A percentile compares a stretch with the other conserved stretches of the same genome.
Conservation (phyloP, 2,113 vertebrate species). For the Fulmarus glacialis region DNA sequence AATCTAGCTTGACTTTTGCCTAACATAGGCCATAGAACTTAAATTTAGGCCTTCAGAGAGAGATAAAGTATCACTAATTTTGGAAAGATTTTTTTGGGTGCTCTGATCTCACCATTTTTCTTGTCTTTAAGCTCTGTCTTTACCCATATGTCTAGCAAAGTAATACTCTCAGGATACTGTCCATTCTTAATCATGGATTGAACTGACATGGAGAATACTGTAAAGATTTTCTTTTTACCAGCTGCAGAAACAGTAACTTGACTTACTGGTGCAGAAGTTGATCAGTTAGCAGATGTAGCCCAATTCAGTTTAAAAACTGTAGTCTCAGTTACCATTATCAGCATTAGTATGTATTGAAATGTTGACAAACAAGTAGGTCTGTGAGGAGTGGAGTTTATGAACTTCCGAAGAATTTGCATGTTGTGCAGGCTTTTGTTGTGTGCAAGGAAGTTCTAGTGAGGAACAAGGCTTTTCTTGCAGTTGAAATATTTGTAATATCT, state of each 20-base stretch:
- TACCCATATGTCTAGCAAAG: not conserved
- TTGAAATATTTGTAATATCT: too few relatives aligned
- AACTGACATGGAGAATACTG: not conserved
- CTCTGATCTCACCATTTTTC: not conserved
- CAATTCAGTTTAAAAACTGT: not conserved
- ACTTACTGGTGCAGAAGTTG: not conserved
- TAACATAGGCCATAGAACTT: constrained; percentile 47
- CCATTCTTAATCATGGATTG: not conserved
- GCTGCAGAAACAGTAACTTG: not conserved
- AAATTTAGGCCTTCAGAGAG: not conserved
- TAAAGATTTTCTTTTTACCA: not conserved
- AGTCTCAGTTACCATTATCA: not conserved
- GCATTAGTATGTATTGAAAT: not conserved
- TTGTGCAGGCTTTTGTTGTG: not conserved
- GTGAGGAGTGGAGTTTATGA: not conserved
- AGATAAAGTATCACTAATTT: not conserved
- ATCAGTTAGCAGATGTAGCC: not conserved
- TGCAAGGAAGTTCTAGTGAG: not conserved
- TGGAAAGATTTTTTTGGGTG: not conserved
- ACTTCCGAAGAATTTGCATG: not conserved
- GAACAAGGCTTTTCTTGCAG: not conserved
- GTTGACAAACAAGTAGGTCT: not conserved
- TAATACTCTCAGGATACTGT: not conserved
- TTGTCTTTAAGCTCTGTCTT: not conserved
- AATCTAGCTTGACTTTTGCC: constrained; percentile 55